Base-by-base conservation (phyloP, 2,797 vertebrate genomes). In the Oceanodroma leucorhoa region DNA sequence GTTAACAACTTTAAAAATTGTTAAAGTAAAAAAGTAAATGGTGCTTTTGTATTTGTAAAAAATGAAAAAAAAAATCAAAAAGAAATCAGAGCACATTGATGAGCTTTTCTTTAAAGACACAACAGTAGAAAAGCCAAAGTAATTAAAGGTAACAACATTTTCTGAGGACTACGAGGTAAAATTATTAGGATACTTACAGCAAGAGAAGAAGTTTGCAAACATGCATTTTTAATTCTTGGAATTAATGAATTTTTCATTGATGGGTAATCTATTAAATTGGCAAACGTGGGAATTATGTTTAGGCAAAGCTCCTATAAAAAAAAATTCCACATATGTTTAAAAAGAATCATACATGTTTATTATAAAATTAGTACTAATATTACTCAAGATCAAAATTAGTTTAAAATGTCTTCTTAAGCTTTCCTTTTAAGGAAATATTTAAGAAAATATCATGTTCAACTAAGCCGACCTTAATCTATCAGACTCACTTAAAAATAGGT, bases 241-340 rank as follows among this genome's bases (percentile, higher is more conserved):
- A 99, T 99, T 95, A 99, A 98, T 60, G 99, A 98, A 96, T 99
- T 99, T 98, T 99, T 99, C 99, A 99, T 99, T 87, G 99, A 99
- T 19, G 99, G 99, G 94, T 99, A 99, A 94, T 99, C 99, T 83
- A 99, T 99, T 97, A 99, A 98, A 98, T 99, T 99, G 97, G 99
- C 99, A 97, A 99, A 99, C 0, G 99, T 99, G 22, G 99, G 99
- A 97, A 99, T 99, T 98, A 99, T 99, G 97, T 99, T 99, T 94
- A 99, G 97, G 96, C 99, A 99, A 96, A 99, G 98, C 95, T 99
- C 99, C 99, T 99, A 98, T 57, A 90, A 97, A 95, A 88, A 96
- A 95, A 95, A 64, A 92, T 5, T 36, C 4, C 10, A 9, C 16
- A 14, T 40, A 79, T 87, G 70, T 92, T 91, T 61, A 90, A 91